phyloP scores from a whole-genome alignment of 2,797 vertebrate species.

The Apodemus agrarius region DNA sequence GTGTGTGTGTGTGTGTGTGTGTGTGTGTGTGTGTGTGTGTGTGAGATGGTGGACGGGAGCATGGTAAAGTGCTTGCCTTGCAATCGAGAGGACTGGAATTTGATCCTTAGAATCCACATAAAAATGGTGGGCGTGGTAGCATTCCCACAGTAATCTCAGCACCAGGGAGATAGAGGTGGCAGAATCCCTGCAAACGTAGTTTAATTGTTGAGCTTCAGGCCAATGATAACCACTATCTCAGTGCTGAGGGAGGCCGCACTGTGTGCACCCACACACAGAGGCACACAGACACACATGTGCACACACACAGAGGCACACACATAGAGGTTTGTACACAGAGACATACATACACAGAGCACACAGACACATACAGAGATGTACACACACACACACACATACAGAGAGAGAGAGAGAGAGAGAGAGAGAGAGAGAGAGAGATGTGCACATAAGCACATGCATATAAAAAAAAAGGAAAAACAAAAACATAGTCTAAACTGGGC shows the following conservation, averaged over 20 bases:
- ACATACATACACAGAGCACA: not conserved
- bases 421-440: not conserved
- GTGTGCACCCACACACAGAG: not conserved
- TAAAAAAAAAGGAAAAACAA: not conserved
- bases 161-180: not conserved
- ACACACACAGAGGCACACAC: not conserved
- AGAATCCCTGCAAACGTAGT: not conserved
- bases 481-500: not conserved
- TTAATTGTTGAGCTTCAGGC: not conserved
- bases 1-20: not conserved
- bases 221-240: not conserved
- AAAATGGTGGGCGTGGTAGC: not conserved
- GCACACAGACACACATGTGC: too few relatives aligned
- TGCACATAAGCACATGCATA: not conserved
- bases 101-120: slow-evolving; percentile 1
- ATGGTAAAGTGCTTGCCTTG: not conserved
- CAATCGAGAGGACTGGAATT: not conserved
- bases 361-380: too few relatives aligned
- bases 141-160: not conserved
- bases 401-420: not conserved
- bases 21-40: not conserved
- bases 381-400: not conserved
- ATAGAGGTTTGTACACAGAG: too few relatives aligned
- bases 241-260: not conserved
- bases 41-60: not conserved